phyloP scores from a whole-genome alignment of 2,888 invertebrate species.

The Leptopilina drosophilae region DNA sequence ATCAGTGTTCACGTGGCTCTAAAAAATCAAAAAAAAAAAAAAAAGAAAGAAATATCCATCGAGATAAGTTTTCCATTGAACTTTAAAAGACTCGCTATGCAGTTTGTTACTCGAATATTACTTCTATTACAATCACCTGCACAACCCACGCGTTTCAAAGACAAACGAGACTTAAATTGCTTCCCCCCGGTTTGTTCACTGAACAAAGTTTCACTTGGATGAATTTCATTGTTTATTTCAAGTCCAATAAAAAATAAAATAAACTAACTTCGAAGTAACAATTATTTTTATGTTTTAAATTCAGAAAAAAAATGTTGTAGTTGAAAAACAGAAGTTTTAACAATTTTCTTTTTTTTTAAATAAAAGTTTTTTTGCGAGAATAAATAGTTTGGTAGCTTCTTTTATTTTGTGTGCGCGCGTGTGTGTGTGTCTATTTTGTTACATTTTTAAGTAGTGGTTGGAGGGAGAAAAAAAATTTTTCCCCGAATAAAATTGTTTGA shows the following conservation, averaged over 20 bases:
- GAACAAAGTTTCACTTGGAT: conserved; percentile 26
- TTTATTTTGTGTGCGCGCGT: too few relatives aligned
- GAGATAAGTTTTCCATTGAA: conserved; percentile 12
- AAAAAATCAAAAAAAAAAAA: background rate
- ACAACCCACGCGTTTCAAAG: conserved; percentile 31
- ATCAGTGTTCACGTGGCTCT: background rate
- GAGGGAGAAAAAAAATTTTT: too few relatives aligned
- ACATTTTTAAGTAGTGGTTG: too few relatives aligned
- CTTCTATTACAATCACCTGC: conserved; percentile 21
- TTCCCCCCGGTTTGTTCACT: conserved; percentile 20
- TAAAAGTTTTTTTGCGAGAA: too few relatives aligned
- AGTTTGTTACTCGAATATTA: conserved; percentile 29
- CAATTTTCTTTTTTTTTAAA: too few relatives aligned
- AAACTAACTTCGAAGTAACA: background rate
- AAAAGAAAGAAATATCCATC: background rate
- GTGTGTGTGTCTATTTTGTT: too few relatives aligned
- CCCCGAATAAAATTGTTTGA: too few relatives aligned
- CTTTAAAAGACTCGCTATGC: conserved; percentile 5
- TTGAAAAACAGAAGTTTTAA: too few relatives aligned
- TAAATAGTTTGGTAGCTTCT: too few relatives aligned
- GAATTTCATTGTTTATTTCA: conserved; percentile 37
- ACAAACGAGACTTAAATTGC: conserved; percentile 31
- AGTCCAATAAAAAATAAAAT: conserved; percentile 3
- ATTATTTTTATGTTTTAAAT: conserved; percentile 28
- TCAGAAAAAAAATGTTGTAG: background rate